These are phyloP conservation scores for Leptarthrus brevirostris DNA, from an alignment of 2,888 invertebrate genomes.

Conservation along the genomic window DNA sequence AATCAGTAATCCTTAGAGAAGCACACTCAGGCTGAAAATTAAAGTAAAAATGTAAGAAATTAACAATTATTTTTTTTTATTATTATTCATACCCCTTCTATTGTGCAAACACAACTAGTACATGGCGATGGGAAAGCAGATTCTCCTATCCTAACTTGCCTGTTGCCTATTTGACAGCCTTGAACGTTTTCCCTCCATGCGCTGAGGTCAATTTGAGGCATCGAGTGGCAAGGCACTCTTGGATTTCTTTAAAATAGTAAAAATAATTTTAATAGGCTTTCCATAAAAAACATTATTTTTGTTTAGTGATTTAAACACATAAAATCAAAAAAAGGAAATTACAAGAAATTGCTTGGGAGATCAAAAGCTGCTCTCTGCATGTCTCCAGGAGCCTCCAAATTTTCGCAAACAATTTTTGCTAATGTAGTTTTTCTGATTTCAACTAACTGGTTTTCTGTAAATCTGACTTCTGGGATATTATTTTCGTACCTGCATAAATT, in stretches of 20 bases:
- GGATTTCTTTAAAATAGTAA: slow-evolving; percentile 75
- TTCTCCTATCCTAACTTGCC: slow-evolving; percentile 82
- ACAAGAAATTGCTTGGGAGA: slow-evolving; percentile 89
- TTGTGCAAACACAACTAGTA: slow-evolving; percentile 87
- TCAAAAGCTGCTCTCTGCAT: slow-evolving; percentile 93
- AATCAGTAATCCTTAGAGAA: slow-evolving; percentile 87
- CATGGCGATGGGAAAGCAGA: slow-evolving; percentile 91
- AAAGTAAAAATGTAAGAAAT: no score
- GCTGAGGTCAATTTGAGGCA: slow-evolving; percentile 83
- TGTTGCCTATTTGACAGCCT: slow-evolving; percentile 85
- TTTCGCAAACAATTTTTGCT: slow-evolving; percentile 88
- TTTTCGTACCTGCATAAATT: slow-evolving; percentile 80
- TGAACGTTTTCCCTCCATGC: slow-evolving; percentile 86
- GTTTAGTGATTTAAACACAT: no score
- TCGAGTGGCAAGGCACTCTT: slow-evolving; percentile 82
- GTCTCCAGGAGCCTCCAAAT: slow-evolving; percentile 84
- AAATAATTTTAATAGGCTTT: not conserved
- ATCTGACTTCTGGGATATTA: slow-evolving; percentile 79
- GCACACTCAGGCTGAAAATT: slow-evolving; percentile 85
- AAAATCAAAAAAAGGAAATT: no score
- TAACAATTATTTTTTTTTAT: not conserved
- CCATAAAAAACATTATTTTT: no score
- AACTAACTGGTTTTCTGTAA: slow-evolving; percentile 86
- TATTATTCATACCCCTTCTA: slow-evolving; percentile 79
- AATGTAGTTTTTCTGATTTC: slow-evolving; percentile 89